Evolutionary conservation across 1,140 invertebrate genomes (phyloP).

Genomic region (Pseudachorutes palmiensis): DNA sequence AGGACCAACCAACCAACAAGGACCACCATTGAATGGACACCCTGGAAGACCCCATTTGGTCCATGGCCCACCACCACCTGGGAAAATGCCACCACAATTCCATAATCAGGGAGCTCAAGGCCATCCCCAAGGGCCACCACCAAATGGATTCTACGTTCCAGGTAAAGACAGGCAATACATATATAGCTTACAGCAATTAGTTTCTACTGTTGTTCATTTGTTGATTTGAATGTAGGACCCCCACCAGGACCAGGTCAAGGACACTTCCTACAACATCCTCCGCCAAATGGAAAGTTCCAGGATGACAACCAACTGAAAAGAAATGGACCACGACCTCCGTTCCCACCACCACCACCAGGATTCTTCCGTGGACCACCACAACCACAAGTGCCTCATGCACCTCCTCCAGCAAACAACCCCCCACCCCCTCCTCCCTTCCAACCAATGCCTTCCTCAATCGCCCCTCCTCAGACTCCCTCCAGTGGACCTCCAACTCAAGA

Average conservation of each 20-base stretch:
- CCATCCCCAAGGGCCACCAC: not conserved
- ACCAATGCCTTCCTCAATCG: not conserved
- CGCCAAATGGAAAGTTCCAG: not conserved
- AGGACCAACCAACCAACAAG: not conserved
- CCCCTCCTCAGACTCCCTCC: not conserved
- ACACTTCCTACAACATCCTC: not conserved
- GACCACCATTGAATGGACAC: not conserved
- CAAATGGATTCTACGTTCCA: not conserved
- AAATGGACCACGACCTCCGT: not conserved
- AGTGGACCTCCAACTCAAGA: not conserved
- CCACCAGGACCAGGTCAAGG: slow-evolving; percentile 1
- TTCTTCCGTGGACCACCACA: slow-evolving; percentile 4
- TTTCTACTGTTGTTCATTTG: not conserved
- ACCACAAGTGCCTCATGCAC: slow-evolving; percentile 14
- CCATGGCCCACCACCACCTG: not conserved
- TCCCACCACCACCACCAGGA: slow-evolving; percentile 17
- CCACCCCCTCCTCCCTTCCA: not conserved
- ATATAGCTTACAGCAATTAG: not conserved
- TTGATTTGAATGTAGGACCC: not conserved
- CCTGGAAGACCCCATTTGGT: not conserved
- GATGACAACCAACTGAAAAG: not conserved
- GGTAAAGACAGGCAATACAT: not conserved
- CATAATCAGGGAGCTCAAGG: slow-evolving; percentile 1
- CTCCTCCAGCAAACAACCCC: not conserved
- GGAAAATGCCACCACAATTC: not conserved